A percentile compares a stretch with the other conserved stretches of the same genome.
Evolutionary conservation across 2,888 invertebrate genomes (phyloP).

Genomic region (Athalia rosae): DNA sequence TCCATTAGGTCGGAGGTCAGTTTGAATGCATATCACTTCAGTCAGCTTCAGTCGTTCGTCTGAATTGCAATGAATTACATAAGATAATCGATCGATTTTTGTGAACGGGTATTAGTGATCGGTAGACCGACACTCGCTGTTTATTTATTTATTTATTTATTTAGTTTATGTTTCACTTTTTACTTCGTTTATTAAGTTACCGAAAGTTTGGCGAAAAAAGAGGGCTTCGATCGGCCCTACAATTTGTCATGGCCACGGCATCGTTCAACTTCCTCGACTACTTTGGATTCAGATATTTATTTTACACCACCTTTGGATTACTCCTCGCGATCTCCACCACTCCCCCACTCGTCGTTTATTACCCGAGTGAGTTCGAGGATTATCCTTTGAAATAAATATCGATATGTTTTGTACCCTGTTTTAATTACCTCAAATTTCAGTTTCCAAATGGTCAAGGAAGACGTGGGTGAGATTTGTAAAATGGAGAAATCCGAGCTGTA

Average conservation of each 20-base stretch:
- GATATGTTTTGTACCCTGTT: background rate
- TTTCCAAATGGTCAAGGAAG: constrained; percentile 63
- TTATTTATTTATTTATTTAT: background rate
- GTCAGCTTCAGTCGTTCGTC: constrained; percentile 37
- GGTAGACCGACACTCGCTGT: background rate
- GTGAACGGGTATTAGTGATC: no score
- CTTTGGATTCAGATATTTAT: constrained; percentile 53
- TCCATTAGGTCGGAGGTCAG: constrained; percentile 42
- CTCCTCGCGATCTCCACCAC: constrained; percentile 50
- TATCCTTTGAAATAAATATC: background rate
- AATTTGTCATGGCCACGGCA: constrained; percentile 27
- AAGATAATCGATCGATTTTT: background rate
- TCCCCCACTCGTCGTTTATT: constrained; percentile 55
- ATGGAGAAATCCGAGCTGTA: constrained; percentile 66
- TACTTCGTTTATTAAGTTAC: constrained; percentile 14
- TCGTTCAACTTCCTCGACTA: constrained; percentile 43
- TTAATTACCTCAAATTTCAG: constrained; percentile 54
- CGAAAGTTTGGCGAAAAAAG: constrained; percentile 35
- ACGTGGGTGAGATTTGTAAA: constrained; percentile 66
- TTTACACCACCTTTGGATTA: constrained; percentile 53
- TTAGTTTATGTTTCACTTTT: background rate
- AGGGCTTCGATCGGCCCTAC: background rate
- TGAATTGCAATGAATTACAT: constrained; percentile 43
- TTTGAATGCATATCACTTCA: constrained; percentile 44
- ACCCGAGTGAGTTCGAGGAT: constrained; percentile 53